These are phyloP conservation scores for Dissostichus mawsoni DNA, from an alignment of 2,113 vertebrate species.

Conservation along the genomic window DNA sequence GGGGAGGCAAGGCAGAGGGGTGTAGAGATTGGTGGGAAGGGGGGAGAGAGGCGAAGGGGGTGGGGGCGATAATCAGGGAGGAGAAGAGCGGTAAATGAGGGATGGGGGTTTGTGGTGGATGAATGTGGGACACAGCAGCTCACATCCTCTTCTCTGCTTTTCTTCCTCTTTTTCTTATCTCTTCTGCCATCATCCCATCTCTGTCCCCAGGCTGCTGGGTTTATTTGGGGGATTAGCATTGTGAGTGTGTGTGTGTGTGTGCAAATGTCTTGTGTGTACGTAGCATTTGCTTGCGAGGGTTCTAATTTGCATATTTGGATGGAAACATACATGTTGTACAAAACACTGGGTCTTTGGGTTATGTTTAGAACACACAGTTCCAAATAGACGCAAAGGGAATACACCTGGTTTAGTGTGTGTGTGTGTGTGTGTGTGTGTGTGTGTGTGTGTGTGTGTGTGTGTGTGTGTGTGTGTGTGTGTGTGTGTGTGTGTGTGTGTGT, in stretches of 20 bases:
- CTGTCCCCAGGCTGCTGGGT: slow-evolving; percentile 59
- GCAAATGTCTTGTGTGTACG: slow-evolving; percentile 21
- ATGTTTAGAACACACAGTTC: slow-evolving; percentile 11
- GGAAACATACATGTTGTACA: slow-evolving; percentile 14
- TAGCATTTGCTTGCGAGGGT: slow-evolving; percentile 20
- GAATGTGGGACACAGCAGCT: slow-evolving; percentile 85
- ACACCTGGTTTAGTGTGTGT: slow-evolving; percentile 28
- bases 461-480: not conserved
- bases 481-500: slow-evolving; percentile 3
- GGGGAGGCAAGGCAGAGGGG: slow-evolving; percentile 32
- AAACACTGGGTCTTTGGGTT: not conserved
- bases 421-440: slow-evolving; percentile 1
- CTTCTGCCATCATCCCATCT: slow-evolving; percentile 77
- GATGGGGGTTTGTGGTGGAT: slow-evolving; percentile 20
- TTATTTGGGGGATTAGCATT: slow-evolving; percentile 63
- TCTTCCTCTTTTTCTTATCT: slow-evolving; percentile 85
- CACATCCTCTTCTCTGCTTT: slow-evolving; percentile 61
- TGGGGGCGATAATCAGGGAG: slow-evolving; percentile 59
- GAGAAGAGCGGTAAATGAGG: slow-evolving; percentile 37
- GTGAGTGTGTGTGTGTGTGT: slow-evolving; percentile 41
- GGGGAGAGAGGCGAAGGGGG: slow-evolving; percentile 28
- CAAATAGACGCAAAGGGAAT: slow-evolving; percentile 11
- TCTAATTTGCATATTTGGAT: slow-evolving; percentile 26
- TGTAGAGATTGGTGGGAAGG: slow-evolving; percentile 52
- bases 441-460: slow-evolving; percentile 3